Base-by-base conservation (phyloP, 2,797 vertebrate genomes). In the Epinephelus malabaricus region DNA sequence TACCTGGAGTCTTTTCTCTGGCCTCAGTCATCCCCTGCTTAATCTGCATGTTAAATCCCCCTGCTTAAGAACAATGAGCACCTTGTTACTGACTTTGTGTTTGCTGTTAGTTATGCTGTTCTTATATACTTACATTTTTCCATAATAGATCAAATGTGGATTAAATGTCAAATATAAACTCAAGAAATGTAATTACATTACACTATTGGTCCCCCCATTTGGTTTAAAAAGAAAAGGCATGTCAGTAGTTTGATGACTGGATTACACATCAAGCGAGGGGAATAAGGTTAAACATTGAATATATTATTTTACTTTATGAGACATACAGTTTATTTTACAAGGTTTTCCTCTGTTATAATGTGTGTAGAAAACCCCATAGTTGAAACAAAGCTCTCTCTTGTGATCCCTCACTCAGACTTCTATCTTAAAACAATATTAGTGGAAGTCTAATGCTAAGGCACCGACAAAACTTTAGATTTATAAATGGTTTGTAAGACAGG, bases 31-130 rank as follows among this genome's bases (percentile, higher is more conserved):
- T 47, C 2, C 5, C 1, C 12, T 60, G 54, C 49, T 78, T 89
- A 86, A 89, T 83, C 82, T 74, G 38, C 43, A 13, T 25, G 38
- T 63, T 60, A 70, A 82, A 86, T 79, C 70, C 55, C 55, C n/a
- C 43, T 34, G 45, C 14, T 10, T 21, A 11, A 40, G 34, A 79
- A 83, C 75, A 88, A 85, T 40, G 50, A 61, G 23, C 2, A 34
- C 60, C 23, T 83, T 86, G 71, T 68, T 21, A 6, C 9, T 13
- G 6, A 3, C 9, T 51, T 23, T 63, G 17, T 54, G 47, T 18
- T 49, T 12, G 15, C 5, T 25, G 15, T 45, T 3, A 4, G 25
- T 47, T 15, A 65, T 38, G 23, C 18, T 61, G 49, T 27, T 72
- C 15, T 63, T n/a, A 64, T 4, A 17, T 49, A 7, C 56, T 55